Base-by-base conservation (phyloP, 2,888 invertebrate genomes). In the Tricholauxania praeusta region DNA sequence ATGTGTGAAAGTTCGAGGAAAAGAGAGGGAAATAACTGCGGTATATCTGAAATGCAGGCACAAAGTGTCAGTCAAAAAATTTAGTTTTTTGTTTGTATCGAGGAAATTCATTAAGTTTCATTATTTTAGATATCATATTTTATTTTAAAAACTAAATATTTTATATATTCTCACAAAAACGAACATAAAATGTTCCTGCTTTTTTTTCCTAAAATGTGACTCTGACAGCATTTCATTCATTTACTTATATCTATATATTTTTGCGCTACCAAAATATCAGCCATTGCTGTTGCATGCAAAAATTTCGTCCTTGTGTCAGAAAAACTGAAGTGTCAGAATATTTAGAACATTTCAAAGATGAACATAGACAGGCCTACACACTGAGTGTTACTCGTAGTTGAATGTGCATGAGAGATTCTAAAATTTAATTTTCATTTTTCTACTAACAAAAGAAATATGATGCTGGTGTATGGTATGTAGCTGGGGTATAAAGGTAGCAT, bases 1-100 rank as follows among this genome's bases (percentile, higher is more conserved):
- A 59, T 51, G 72, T 62, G 59, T 28, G 68, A 63, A 70, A 51
- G 22, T 28, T 73, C 72, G 76, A 76, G 77, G 72, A 28, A 28
- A 64, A 15, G 15, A 17, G 12, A 22, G 57, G 17, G 22, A 8
- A 12, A 60, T 7, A 5, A 39, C 8, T 60, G 32, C 15, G 3
- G 60, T n/a, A 39, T 8, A 28, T 15, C 15, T 32, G 2, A 60
- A 32, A n/a, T 28, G 10, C 15, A 28, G 39, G 14, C 32, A 10
- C 10, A 39, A 39, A 4, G 39, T 4, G 39, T 39, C 39, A 6
- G 8, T 39, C 39, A 39, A 39, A 39, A 39, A 3, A 28, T 28
- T 3, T 28, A 2, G 2, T 39, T 39, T 39, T 39, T 39, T 1
- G 39, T 39, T 39, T 39, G 39, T 10, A 10, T 39, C 39, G 39